A percentile compares a stretch with the other conserved stretches of the same genome.
Evolutionary conservation across 2,797 vertebrate species (phyloP).

Genomic region (Tokudaia muenninki): DNA sequence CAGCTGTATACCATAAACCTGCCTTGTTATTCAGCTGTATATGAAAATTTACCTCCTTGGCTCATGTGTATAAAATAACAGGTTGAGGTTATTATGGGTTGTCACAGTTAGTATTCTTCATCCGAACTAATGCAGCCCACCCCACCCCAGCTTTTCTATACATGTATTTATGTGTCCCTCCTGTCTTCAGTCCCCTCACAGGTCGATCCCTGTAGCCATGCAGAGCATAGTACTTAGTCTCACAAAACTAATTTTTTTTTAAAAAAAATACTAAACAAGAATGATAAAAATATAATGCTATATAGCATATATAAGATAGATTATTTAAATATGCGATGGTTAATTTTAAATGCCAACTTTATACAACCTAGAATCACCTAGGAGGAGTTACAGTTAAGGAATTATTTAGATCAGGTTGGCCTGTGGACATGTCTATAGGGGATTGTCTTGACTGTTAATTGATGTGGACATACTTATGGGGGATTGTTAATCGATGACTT

Average conservation of each 20-base stretch:
- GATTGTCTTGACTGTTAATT: neutral
- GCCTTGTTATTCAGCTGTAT: neutral
- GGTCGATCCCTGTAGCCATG: neutral
- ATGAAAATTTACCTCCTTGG: neutral
- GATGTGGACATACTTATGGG: neutral
- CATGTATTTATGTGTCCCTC: neutral
- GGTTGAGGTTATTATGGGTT: neutral
- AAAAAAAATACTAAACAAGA: neutral
- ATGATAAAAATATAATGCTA: constrained; percentile 46
- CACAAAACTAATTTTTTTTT: neutral
- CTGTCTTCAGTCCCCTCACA: neutral
- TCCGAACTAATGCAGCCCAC: neutral
- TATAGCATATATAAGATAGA: neutral
- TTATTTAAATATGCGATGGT: neutral
- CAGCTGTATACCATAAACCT: neutral
- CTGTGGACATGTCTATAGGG: neutral
- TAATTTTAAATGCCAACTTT: neutral
- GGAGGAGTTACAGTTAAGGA: neutral
- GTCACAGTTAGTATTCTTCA: neutral
- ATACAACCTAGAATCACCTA: neutral
- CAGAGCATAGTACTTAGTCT: neutral
- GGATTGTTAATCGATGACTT: neutral
- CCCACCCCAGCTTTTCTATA: neutral
- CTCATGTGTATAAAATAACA: neutral
- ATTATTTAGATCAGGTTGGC: neutral